Conservation (phyloP, 2,888 invertebrate species). For the Orchestes rusci region DNA sequence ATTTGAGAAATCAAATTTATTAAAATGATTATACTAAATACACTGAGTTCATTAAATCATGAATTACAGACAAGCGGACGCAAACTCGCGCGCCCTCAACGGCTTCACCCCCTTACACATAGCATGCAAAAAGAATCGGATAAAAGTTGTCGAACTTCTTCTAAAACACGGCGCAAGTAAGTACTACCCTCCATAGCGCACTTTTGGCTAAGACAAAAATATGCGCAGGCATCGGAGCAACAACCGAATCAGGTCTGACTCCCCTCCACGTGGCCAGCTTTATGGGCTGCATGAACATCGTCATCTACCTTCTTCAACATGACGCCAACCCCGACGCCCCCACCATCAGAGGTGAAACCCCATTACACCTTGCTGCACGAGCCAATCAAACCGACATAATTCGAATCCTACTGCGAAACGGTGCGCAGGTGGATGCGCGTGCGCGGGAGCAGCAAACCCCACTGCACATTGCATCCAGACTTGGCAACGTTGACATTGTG, state of each 20-base stretch:
- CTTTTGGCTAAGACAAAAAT: neutral
- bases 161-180: conserved; percentile 87
- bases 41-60: too few species aligned
- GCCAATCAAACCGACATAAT: conserved; percentile 98
- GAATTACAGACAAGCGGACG: conserved; percentile 83
- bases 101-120: conserved; percentile 98
- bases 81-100: conserved; percentile 92
- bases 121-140: conserved; percentile 97
- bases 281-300: conserved; percentile 99
- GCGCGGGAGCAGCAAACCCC: conserved; percentile 92
- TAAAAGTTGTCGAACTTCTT: conserved; percentile 91
- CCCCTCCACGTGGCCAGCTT: conserved; percentile 97
- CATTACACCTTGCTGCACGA: conserved; percentile 90
- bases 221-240: conserved; percentile 54
- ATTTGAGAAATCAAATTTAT: too few species aligned
- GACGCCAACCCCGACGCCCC: conserved; percentile 91
- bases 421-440: conserved; percentile 64
- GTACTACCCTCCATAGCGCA: neutral
- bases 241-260: conserved; percentile 79
- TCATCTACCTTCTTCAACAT: conserved; percentile 88
- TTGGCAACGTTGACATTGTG: conserved; percentile 95
- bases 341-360: conserved; percentile 94
- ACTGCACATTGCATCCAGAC: conserved; percentile 88
- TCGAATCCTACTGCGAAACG: conserved; percentile 87
- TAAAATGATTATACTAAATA: too few species aligned